phyloP scores from a whole-genome alignment of 2,797 vertebrate species.

The Aselliscus stoliczkanus region DNA sequence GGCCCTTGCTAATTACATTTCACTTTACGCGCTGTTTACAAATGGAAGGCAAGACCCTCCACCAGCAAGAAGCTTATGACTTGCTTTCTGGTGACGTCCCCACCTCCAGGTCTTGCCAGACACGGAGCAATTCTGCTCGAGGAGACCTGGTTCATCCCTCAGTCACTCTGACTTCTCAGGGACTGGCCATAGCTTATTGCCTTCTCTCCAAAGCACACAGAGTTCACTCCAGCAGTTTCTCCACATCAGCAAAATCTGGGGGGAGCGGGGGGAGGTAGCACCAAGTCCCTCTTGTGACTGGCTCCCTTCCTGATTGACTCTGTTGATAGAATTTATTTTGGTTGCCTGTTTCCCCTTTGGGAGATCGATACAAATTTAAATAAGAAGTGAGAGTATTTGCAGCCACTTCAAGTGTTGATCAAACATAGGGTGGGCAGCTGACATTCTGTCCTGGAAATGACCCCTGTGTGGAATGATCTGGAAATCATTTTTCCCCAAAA shows the following conservation, averaged over 20 bases:
- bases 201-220: neutral
- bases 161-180: neutral
- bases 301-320: constrained; percentile 72
- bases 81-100: neutral
- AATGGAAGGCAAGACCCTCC: neutral
- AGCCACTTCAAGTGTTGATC: constrained; percentile 57
- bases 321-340: constrained; percentile 78
- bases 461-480: neutral
- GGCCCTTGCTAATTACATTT: neutral
- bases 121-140: neutral
- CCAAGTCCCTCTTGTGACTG: constrained; percentile 46
- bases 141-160: neutral
- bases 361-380: constrained; percentile 79
- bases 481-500: neutral
- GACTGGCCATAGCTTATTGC: neutral
- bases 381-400: constrained; percentile 67
- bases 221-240: constrained; percentile 44
- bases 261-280: neutral
- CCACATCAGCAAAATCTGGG: constrained; percentile 61
- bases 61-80: neutral
- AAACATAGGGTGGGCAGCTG: constrained; percentile 26
- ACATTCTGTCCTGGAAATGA: constrained; percentile 38
- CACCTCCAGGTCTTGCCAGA: neutral
- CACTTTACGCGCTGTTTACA: neutral
- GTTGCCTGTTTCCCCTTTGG: constrained; percentile 73